Percentiles rank a stretch among this genome's conserved stretches.
These are phyloP conservation scores for Cosmorhoe ocellata DNA, from an alignment of 2,888 invertebrate genomes.

Conservation along the genomic window DNA sequence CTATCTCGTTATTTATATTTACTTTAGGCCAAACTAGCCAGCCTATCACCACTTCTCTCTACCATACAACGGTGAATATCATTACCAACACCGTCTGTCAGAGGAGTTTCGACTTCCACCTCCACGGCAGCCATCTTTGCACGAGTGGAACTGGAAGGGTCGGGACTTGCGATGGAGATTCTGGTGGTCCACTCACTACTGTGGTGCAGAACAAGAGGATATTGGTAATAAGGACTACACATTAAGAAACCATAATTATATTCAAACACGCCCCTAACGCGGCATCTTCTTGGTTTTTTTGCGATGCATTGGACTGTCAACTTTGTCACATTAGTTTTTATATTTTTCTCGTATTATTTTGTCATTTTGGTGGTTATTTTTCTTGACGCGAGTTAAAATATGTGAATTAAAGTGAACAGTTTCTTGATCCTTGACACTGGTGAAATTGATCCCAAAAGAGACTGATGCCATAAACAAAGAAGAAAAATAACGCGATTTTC, in stretches of 20 bases:
- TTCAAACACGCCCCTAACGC: too few species aligned
- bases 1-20: neutral
- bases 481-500: too few species aligned
- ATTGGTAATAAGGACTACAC: conserved; percentile 25
- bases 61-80: conserved; percentile 45
- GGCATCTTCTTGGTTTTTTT: too few species aligned
- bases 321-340: too few species aligned
- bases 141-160: conserved; percentile 43
- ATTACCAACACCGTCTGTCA: conserved; percentile 50
- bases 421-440: too few species aligned
- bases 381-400: too few species aligned
- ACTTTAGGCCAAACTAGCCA: conserved; percentile 52
- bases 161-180: conserved; percentile 52
- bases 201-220: conserved; percentile 25
- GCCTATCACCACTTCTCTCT: conserved; percentile 49
- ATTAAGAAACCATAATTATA: neutral
- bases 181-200: conserved; percentile 45
- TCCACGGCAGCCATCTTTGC: conserved; percentile 48
- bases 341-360: too few species aligned
- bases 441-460: too few species aligned
- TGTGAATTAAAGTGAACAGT: too few species aligned
- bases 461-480: too few species aligned
- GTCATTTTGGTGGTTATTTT: too few species aligned
- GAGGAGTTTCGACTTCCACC: conserved; percentile 27
- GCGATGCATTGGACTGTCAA: too few species aligned